These are phyloP conservation scores for Proales similis DNA, from an alignment of 1,140 invertebrate species.

Conservation along the genomic window DNA sequence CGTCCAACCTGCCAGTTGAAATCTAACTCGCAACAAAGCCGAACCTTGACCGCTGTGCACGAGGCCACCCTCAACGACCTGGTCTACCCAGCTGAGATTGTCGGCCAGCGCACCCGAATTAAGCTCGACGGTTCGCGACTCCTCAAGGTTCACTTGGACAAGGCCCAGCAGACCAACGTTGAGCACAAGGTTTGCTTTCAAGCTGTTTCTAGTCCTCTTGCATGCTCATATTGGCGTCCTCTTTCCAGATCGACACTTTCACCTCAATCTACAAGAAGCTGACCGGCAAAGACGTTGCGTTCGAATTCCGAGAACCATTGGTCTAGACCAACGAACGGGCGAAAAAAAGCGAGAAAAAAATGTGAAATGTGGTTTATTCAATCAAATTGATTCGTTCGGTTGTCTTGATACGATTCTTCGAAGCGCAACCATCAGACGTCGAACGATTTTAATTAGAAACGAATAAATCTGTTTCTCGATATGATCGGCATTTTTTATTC, in stretches of 20 bases:
- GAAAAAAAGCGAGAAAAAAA: neutral
- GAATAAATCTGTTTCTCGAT: too few species aligned
- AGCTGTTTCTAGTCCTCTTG: neutral
- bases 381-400: too few species aligned
- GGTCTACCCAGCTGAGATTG: conserved; percentile 97
- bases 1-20: conserved; percentile 38
- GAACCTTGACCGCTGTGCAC: conserved; percentile 93
- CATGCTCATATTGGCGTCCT: neutral
- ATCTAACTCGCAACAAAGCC: too few species aligned
- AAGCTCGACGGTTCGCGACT: conserved; percentile 89
- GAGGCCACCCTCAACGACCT: conserved; percentile 92
- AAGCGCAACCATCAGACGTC: too few species aligned
- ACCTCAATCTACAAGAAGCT: conserved; percentile 36
- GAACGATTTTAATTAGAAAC: too few species aligned
- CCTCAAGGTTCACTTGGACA: conserved; percentile 97
- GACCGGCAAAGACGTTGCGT: conserved; percentile 38
- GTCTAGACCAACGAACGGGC: neutral
- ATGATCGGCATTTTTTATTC: too few species aligned
- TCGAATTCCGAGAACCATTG: conserved; percentile 34
- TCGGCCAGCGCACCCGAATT: conserved; percentile 91
- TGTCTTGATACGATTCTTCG: too few species aligned
- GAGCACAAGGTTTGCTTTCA: conserved; percentile 38
- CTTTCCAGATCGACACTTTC: conserved; percentile 14
- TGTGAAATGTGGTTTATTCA: too few species aligned
- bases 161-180: conserved; percentile 59